Percentiles rank a stretch among this genome's conserved stretches.
These are phyloP conservation scores for Cosmia pyralina DNA, from an alignment of 2,888 invertebrate species.

Conservation along the genomic window DNA sequence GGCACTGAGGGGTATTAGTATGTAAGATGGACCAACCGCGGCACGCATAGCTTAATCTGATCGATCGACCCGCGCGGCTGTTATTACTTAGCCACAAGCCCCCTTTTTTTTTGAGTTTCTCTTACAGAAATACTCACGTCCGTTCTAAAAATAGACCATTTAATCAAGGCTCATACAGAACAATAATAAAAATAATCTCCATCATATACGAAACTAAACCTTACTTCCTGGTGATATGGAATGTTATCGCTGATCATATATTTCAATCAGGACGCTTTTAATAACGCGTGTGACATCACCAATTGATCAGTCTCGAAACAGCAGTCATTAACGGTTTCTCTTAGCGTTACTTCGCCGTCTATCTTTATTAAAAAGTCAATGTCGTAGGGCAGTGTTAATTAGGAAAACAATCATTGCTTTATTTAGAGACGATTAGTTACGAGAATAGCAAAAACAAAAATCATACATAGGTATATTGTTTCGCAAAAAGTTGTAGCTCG, in stretches of 20 bases:
- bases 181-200: constrained; percentile 35
- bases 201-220: constrained; percentile 42
- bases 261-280: constrained; percentile 62
- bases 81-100: no score
- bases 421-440: no score
- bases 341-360: constrained; percentile 40
- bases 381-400: constrained; percentile 51
- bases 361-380: constrained; percentile 60
- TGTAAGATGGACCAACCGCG: no score
- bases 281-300: constrained; percentile 68
- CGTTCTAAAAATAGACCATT: constrained; percentile 59
- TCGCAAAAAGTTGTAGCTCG: not conserved
- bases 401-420: constrained; percentile 18
- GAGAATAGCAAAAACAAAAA: no score
- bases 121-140: constrained; percentile 26
- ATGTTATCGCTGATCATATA: constrained; percentile 36
- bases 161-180: constrained; percentile 60
- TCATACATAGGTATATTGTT: not conserved
- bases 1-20: no score
- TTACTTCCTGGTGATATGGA: constrained; percentile 44
- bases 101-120: not conserved
- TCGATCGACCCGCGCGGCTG: no score
- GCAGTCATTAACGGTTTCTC: constrained; percentile 58
- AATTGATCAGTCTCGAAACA: constrained; percentile 58
- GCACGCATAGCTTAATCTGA: no score